Conservation (phyloP, 2,113 vertebrate species). For the Steatornis caripensis region DNA sequence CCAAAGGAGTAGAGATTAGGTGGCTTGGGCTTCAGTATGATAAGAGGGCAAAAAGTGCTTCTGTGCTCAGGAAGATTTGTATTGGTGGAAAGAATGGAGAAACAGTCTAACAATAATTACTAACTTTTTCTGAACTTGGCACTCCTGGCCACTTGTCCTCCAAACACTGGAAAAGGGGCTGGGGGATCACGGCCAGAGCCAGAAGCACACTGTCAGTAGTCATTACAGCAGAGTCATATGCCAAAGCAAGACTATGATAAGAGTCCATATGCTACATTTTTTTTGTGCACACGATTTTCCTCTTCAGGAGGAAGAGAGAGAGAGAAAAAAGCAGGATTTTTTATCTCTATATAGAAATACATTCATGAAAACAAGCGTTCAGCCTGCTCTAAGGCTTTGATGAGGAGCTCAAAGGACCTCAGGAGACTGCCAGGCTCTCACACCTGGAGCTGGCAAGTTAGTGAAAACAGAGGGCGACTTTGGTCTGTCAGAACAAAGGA, state of each 20-base stretch:
- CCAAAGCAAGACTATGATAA: background rate
- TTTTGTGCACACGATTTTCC: background rate
- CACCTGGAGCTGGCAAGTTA: background rate
- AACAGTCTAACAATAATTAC: background rate
- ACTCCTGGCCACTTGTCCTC: background rate
- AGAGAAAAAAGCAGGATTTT: rapidly evolving
- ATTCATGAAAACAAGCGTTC: background rate
- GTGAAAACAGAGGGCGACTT: background rate
- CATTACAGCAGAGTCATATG: background rate
- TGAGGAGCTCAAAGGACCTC: background rate
- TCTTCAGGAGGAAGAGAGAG: background rate
- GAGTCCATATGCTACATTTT: background rate
- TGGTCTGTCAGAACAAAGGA: background rate
- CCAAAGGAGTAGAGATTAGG: background rate
- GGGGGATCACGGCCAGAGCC: background rate
- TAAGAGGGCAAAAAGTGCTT: background rate
- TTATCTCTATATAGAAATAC: background rate
- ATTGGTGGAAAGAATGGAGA: background rate
- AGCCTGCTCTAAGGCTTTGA: background rate
- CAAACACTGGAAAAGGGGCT: background rate
- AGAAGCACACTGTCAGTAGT: background rate
- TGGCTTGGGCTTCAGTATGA: background rate
- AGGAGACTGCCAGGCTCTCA: background rate
- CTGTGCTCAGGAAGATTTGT: background rate
- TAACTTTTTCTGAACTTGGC: background rate